Evolutionary conservation across 2,797 vertebrate genomes (phyloP), one percentile per base, ranked within the genome.

Genomic region (Calcarius lapponicus): DNA sequence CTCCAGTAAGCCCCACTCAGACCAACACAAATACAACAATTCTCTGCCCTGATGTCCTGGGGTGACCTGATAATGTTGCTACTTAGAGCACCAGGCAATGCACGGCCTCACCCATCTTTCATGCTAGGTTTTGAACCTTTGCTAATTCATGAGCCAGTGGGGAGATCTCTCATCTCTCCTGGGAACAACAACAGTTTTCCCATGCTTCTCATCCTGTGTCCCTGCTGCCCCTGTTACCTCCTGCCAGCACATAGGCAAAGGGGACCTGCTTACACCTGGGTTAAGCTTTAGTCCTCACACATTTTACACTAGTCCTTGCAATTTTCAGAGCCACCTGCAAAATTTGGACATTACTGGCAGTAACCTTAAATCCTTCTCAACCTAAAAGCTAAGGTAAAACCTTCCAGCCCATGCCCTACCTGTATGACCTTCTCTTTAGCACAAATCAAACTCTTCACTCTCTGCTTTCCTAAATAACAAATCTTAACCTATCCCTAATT

Each of bases 231-330:
- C 14, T 51, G 13, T 18, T 32, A 36, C 38, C 34, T 71, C 25
- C 21, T 1, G 1, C 28, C 51, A 47, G 8, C 17, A 18, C 26
- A 5, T 0, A 58, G 60, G 25, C 18, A 57, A 84, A 64, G 11
- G 28, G 67, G 29, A 24, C 17, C 48, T 47, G 5, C 45, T 90
- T 19, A 54, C 11, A 31, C 11, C 29, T 28, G 12, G 58, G 34
- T 13, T 61, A 29, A 72, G 7, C 14, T 71, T 42, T 57, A 67
- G 22, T 28, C 54, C 38, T 58, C 76, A 64, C 36, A 26, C 7
- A 1, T 74, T 1, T 66, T 42, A 20, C 11, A 19, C 15, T 17
- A 54, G 28, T 48, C 19, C 45, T 60, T 28, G 11, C 28, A 73
- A 22, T 80, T 76, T 87, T 76, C 84, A 76, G 56, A 73, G 56